Base-by-base conservation (phyloP, 2,888 invertebrate species). In the Lithophane socia region DNA sequence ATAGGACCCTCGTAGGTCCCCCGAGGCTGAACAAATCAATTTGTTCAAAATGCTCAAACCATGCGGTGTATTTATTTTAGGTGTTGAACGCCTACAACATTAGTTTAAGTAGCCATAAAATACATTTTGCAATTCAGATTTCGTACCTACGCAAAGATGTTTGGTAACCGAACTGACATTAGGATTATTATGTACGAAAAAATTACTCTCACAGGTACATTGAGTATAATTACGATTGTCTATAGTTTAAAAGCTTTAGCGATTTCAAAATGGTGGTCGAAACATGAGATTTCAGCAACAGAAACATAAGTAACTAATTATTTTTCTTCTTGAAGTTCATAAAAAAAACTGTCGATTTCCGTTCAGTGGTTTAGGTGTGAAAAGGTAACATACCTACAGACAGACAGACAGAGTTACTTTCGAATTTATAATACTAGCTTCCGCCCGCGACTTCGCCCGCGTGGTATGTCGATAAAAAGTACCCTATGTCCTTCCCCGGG, bases 111-210 rank as follows among this genome's bases (percentile, higher is more conserved):
- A 85, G 83, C 83, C 54, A 80, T 77, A 70, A 75, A 78, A 79
- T 56, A 81, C 47, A 67, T 87, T 87, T 86, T 77, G 87, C 79
- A 87, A 87, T 86, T 63, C 61, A 73, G 56, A 78, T 78, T 72
- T 81, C 63, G 63, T 71, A 71, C 82, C 84, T 78, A 78, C 79
- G 64, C 81, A 24, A 47, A 69, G 58, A 61, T 80, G 67, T 85
- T 86, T 85, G 69, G 83, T 81, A 83, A 83, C 75, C 65, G 12
- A 75, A 69, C 64, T 77, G 80, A 77, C 86, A 77, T 86, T 86
- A 83, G 60, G 63, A 83, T 83, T 85, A 77, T 83, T 75, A 71
- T 77, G 68, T 47, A 74, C 66, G 52, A 73, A 84, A 85, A 83
- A 85, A 84, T 75, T 29, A 60, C 72, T 84, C 85, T 82, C 83